phyloP scores from a whole-genome alignment of 2,113 vertebrate species.

The Pseudopodoces humilis region DNA sequence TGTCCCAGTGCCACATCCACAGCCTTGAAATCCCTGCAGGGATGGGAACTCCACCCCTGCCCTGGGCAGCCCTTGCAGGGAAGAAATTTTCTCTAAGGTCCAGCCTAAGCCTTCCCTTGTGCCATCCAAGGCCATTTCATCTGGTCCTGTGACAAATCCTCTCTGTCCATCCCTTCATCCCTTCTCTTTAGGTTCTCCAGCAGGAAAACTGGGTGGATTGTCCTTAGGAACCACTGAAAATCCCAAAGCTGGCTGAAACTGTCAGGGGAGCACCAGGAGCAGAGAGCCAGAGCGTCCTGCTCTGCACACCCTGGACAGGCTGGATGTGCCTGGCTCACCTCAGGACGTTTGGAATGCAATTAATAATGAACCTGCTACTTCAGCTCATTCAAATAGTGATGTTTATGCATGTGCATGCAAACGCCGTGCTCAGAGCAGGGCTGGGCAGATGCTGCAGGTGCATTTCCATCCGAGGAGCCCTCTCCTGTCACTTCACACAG shows the following conservation, averaged over 20 bases:
- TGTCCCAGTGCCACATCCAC: neutral
- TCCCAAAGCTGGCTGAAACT: neutral
- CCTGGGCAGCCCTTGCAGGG: neutral
- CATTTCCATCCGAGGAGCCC: neutral
- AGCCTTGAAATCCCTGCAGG: neutral
- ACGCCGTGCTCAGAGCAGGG: neutral
- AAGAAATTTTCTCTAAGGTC: neutral
- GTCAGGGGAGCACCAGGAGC: neutral
- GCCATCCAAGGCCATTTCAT: fast-evolving
- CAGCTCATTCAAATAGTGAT: neutral
- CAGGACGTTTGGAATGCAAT: neutral
- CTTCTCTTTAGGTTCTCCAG: neutral
- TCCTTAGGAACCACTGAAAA: neutral
- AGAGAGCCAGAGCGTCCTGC: neutral
- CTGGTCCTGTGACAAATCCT: neutral
- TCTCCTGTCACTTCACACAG: neutral
- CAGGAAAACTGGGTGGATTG: neutral
- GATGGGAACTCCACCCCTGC: neutral
- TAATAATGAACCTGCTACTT: fast-evolving
- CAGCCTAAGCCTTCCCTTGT: neutral
- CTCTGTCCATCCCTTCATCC: fast-evolving
- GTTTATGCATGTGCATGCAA: neutral
- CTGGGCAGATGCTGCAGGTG: neutral
- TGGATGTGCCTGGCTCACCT: neutral
- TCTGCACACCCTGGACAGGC: neutral